Percentiles rank a stretch among this genome's conserved stretches.
Conservation (phyloP, 2,797 vertebrate genomes). For the Heteromormyrus szaboi region DNA sequence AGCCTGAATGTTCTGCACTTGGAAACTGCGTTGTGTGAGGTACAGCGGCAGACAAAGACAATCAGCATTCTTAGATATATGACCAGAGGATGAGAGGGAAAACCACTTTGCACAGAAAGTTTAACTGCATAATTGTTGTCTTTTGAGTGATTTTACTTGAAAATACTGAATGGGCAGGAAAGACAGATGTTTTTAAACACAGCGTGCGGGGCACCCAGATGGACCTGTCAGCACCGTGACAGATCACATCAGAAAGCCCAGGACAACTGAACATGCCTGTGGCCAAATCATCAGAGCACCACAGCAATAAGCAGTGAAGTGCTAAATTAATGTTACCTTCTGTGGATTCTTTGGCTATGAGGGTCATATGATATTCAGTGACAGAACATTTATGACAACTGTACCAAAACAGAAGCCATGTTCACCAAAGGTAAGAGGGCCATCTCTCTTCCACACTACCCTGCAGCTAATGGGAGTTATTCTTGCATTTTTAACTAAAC, state of each 20-base stretch:
- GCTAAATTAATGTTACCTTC: background rate
- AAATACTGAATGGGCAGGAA: conserved; percentile 16
- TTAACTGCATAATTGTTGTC: background rate
- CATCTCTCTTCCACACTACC: background rate
- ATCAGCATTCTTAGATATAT: background rate
- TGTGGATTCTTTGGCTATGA: background rate
- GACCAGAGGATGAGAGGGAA: background rate
- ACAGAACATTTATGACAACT: background rate
- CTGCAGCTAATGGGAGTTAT: background rate
- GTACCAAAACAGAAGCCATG: background rate
- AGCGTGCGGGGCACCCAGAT: background rate
- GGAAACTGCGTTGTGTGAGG: background rate
- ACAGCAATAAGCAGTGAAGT: conserved; percentile 13
- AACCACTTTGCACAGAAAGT: background rate
- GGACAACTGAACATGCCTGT: background rate
- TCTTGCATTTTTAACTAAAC: background rate
- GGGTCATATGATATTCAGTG: background rate
- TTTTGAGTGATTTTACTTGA: background rate
- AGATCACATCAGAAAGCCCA: background rate
- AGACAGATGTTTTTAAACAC: conserved; percentile 21
- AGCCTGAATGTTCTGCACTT: background rate
- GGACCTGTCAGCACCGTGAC: background rate
- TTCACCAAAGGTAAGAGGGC: background rate
- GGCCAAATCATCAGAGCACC: background rate
- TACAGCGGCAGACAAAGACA: background rate